Evolutionary conservation across 2,888 invertebrate species (phyloP).

Genomic region (Andrena hattorfiana): DNA sequence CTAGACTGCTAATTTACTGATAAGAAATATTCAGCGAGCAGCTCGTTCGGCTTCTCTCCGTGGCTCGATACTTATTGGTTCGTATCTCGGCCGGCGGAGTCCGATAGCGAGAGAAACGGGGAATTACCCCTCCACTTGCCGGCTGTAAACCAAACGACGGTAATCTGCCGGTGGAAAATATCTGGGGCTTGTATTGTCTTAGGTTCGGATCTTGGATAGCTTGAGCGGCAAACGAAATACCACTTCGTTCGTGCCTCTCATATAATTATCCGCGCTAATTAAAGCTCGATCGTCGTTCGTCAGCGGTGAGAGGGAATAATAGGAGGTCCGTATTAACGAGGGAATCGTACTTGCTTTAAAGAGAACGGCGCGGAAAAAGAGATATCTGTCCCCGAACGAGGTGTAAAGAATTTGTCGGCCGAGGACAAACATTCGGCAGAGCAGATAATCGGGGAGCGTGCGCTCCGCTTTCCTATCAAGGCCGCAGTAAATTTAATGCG

Average conservation of each 20-base stretch:
- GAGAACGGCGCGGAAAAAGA: not conserved
- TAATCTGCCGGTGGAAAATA: constrained; percentile 52
- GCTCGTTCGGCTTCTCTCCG: constrained; percentile 49
- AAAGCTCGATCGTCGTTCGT: not conserved
- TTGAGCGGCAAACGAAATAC: no score
- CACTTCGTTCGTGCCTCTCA: no score
- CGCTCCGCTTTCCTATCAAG: constrained; percentile 81
- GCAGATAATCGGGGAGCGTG: constrained; percentile 76
- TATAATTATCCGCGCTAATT: no score
- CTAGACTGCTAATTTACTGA: constrained; percentile 81
- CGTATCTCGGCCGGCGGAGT: constrained; percentile 73
- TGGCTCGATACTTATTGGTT: constrained; percentile 79
- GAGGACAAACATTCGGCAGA: constrained; percentile 70
- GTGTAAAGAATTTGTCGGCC: constrained; percentile 73
- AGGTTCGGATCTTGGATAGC: not conserved
- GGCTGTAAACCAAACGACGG: constrained; percentile 54
- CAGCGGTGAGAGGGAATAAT: not conserved
- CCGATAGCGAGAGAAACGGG: constrained; percentile 68
- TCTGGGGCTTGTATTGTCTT: constrained; percentile 45
- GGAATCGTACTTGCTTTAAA: not conserved
- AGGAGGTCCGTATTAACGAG: not conserved
- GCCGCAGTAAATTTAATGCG: constrained; percentile 82
- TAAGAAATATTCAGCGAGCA: constrained; percentile 80
- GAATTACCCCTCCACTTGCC: constrained; percentile 48
- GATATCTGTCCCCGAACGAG: not conserved